These are phyloP conservation scores for Ovis aries DNA, from an alignment of 2,113 vertebrate genomes.

Conservation along the genomic window DNA sequence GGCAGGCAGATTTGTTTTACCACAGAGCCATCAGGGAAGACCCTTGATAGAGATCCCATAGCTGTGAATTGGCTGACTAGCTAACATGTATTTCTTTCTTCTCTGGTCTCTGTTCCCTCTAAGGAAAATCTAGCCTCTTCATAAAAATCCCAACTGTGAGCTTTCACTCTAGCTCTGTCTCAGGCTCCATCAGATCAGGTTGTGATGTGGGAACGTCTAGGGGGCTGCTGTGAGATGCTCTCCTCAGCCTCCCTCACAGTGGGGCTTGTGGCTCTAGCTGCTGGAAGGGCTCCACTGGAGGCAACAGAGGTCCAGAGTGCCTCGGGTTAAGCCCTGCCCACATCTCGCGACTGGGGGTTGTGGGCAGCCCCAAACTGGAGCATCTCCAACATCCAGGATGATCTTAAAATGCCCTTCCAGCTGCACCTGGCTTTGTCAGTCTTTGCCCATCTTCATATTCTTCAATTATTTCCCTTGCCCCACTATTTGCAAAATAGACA, in stretches of 20 bases:
- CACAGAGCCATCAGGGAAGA: background rate
- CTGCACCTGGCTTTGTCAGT: background rate
- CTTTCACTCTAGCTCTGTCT: background rate
- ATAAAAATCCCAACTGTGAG: background rate
- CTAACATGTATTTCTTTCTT: background rate
- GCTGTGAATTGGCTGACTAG: background rate
- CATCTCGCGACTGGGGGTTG: too few species aligned
- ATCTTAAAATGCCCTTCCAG: background rate
- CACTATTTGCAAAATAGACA: background rate
- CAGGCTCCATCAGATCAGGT: background rate
- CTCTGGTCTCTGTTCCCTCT: background rate
- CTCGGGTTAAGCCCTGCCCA: background rate
- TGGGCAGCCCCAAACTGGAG: background rate
- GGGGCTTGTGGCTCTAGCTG: background rate
- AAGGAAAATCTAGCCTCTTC: background rate
- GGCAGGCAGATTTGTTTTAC: background rate
- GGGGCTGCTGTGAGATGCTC: rapidly evolving
- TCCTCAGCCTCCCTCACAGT: background rate
- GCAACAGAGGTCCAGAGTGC: too few species aligned
- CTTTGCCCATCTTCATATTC: background rate
- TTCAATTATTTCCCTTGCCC: background rate
- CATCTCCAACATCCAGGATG: background rate
- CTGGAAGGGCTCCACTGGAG: too few species aligned
- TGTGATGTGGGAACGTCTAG: background rate
- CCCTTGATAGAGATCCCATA: background rate